Evolutionary conservation across 2,797 vertebrate species (phyloP).

Genomic region (Hoplostethus mediterraneus): DNA sequence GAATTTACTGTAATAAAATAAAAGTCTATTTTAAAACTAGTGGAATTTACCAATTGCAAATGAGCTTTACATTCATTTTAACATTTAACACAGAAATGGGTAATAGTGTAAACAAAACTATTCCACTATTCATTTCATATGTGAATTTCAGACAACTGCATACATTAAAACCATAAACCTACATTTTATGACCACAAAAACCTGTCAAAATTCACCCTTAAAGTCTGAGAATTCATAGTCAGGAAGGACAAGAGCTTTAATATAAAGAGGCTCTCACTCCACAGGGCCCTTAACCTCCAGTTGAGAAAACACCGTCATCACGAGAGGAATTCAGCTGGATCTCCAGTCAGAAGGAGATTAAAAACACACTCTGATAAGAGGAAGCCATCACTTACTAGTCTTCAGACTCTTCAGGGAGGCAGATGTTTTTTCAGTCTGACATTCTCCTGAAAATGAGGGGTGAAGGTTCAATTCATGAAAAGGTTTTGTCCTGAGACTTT

Average conservation of each 20-base stretch:
- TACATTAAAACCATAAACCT: conserved; percentile 13
- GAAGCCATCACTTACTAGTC: conserved; percentile 40
- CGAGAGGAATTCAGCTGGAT: conserved; percentile 10
- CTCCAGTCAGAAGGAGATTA: conserved; percentile 12
- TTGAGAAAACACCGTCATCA: background rate
- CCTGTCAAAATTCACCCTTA: too few species aligned
- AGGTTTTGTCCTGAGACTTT: background rate
- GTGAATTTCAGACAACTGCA: background rate
- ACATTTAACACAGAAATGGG: too few species aligned
- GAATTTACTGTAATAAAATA: background rate
- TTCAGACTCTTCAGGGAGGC: conserved; percentile 16
- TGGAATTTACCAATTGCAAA: conserved; percentile 1
- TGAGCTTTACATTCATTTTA: background rate
- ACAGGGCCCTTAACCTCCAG: conserved; percentile 43
- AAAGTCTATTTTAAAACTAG: background rate
- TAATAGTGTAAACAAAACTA: too few species aligned
- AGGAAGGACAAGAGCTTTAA: background rate
- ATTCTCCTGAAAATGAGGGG: conserved; percentile 1
- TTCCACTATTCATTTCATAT: too few species aligned
- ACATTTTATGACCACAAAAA: background rate
- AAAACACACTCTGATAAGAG: conserved; percentile 44
- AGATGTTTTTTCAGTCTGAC: conserved; percentile 45
- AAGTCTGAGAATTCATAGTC: background rate
- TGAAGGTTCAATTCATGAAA: background rate
- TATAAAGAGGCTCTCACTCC: conserved; percentile 6